Evolutionary conservation across 2,113 vertebrate species (phyloP).

Genomic region (Galeopterus variegatus): DNA sequence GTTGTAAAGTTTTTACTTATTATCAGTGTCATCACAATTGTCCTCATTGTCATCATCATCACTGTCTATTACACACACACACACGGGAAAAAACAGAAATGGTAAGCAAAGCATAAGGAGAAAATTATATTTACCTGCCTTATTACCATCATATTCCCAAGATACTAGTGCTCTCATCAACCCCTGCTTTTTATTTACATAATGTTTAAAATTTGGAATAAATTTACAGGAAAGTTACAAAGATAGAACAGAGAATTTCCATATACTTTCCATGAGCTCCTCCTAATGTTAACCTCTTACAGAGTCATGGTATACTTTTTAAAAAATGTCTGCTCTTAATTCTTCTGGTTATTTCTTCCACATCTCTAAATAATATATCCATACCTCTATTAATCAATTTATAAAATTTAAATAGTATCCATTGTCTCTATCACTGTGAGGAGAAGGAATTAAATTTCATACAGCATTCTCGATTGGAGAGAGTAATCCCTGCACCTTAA

Average conservation of each 20-base stretch:
- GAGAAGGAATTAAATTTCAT: background rate
- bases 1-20: background rate
- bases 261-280: background rate
- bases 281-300: background rate
- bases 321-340: background rate
- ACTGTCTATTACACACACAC: background rate
- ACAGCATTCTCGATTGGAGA: background rate
- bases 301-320: background rate
- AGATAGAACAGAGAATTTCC: background rate
- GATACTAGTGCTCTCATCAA: background rate
- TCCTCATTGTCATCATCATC: background rate
- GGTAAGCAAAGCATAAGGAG: background rate
- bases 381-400: background rate
- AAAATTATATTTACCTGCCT: background rate
- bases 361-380: background rate
- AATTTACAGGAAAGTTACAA: background rate
- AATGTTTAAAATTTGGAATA: background rate
- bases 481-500: background rate
- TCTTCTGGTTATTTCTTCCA: background rate
- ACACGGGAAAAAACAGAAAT: background rate
- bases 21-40: too few relatives aligned
- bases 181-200: background rate
- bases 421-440: background rate
- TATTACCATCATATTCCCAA: background rate
- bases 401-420: background rate